Base-by-base conservation (phyloP, 2,797 vertebrate species). In the Girardinus metallicus region DNA sequence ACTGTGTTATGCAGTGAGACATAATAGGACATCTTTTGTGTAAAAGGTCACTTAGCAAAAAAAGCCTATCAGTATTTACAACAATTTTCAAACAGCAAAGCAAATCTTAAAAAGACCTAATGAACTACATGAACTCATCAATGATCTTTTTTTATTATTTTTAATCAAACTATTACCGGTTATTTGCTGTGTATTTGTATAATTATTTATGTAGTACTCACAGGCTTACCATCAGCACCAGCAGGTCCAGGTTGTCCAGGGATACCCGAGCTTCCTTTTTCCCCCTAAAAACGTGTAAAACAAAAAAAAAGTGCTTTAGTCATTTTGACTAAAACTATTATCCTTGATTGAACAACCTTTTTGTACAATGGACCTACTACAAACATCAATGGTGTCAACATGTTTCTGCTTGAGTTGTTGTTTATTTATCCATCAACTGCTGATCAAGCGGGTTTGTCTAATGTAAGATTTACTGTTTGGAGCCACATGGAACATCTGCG, bases 171-270 rank as follows among this genome's bases (percentile, higher is more conserved):
- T 76, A 78, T 70, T 86, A 80, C 78, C 31, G 31, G 31, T 82
- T 88, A 76, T 94, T 83, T 86, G 82, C 82, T 86, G 87, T 90
- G 88, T 95, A 85, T 89, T 93, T 95, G 92, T 89, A 96, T 95
- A 97, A 97, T 96, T 97, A 98, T 97, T 96, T 96, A 93, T 97
- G 93, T 96, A 98, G 98, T 99, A 99, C 98, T 99, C 98, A 99
- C 98, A 99, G 98, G 98, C 98, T 99, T 99, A 99, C 98, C 98
- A 97, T 99, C 98, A 98, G 97, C 97, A 97, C 98, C 98, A 96
- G 96, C 92, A 92, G 96, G 96, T 94, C 98, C 98, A 93, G 96
- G 95, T 91, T 96, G 96, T 87, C 98, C 98, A 82, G 95, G 93
- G 83, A 91, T 95, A 68, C 97, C 98, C 71, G 91, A 81, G 74